Evolutionary conservation across 2,113 vertebrate species (phyloP), one percentile per base, ranked within the genome.

Genomic region (Anoplopoma fimbria): DNA sequence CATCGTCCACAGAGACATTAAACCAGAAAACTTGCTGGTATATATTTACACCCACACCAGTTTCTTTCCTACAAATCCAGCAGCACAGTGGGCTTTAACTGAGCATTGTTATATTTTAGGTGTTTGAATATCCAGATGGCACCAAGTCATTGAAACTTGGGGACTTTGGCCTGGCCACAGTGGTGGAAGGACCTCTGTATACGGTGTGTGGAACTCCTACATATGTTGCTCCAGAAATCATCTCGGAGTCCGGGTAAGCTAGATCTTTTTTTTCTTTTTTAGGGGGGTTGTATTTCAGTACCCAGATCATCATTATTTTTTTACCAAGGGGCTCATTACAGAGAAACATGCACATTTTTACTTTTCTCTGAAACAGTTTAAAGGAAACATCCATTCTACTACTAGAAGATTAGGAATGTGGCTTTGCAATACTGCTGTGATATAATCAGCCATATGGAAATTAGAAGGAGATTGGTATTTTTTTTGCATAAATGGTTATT

Each of bases 21-120:
- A 99, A 89, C 98, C 98, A 1, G 98, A 99, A 91, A 99, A 99
- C 83, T 95, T 99, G 64, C 91, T 99, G 96, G 98, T 99, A 95
- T 0, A 27, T 0, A 47, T 29, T 9, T 0, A 69, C 55, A 73
- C 55, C 63, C 21, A 45, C 17, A 17, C 2, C 8, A 0, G 17
- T 3, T 6, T 23, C 40, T 9, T 15, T 15, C 2, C 13, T 19
- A 23, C 25, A 29, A 9, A 51, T 38, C 13, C 14, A 69, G 13
- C 29, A 53, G 21, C 27, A 68, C 19, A 1, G 0, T 9, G 6
- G 5, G 21, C 9, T 80, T 71, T 6, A 81, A 58, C 57, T 53
- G 1, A 69, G 7, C 19, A 12, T 58, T 65, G 0, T 75, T 79
- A 29, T 49, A 3, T 73, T 74, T 61, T 40, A 99, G 98, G 98